A percentile compares a stretch with the other conserved stretches of the same genome.
Conservation (phyloP, 2,888 invertebrate genomes). For the Xylophagus ater region DNA sequence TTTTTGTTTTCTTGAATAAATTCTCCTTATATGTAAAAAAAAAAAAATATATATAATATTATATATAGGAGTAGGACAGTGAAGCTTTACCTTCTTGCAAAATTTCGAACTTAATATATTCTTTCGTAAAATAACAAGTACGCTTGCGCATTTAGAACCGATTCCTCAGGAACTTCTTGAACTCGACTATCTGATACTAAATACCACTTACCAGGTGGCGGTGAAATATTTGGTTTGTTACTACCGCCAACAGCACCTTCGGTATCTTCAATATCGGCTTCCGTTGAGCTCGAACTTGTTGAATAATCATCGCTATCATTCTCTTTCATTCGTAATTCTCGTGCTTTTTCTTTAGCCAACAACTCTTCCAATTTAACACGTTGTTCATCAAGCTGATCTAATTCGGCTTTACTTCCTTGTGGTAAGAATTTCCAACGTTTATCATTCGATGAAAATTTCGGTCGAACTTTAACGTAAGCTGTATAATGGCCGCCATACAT, state of each 20-base stretch:
- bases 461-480: conserved; percentile 85
- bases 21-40: too few species aligned
- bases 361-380: conserved; percentile 38
- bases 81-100: too few species aligned
- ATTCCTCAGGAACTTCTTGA: conserved; percentile 63
- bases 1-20: too few species aligned
- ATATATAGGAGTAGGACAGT: too few species aligned
- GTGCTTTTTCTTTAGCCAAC: conserved; percentile 29
- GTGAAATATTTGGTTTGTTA: conserved; percentile 25
- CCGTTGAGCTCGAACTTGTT: conserved; percentile 45
- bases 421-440: conserved; percentile 65
- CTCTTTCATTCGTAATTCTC: conserved; percentile 30
- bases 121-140: conserved; percentile 95
- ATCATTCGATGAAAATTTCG: conserved; percentile 49
- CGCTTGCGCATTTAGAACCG: conserved; percentile 78
- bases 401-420: conserved; percentile 44
- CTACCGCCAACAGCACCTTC: conserved; percentile 38
- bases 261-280: conserved; percentile 14
- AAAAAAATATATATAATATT: too few species aligned
- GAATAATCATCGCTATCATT: conserved; percentile 45
- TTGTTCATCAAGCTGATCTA: conserved; percentile 42
- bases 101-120: conserved; percentile 57
- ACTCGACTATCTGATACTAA: conserved; percentile 87
- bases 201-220: conserved; percentile 78
- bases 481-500: conserved; percentile 80